Base-by-base conservation (phyloP, 2,888 invertebrate genomes). In the Exephanes ischioxanthus region DNA sequence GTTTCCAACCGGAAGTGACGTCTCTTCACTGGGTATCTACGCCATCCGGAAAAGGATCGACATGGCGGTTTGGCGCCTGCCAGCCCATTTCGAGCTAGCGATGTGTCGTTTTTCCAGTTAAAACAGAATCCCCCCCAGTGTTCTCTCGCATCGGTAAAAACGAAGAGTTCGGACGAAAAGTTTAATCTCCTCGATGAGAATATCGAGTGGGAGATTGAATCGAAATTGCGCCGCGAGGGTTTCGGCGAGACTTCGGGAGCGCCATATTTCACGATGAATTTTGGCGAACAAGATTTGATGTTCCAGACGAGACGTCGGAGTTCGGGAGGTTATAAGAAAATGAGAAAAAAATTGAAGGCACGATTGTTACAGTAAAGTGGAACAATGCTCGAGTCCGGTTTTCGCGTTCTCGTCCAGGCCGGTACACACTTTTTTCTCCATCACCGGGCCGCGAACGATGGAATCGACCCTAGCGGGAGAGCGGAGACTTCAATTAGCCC, bases 401-500 rank as follows among this genome's bases (percentile, higher is more conserved):
- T 79, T 75, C 26, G 7, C 16, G 37, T 68, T 81, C 80, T 61
- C 61, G 53, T 51, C 63, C 53, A 41, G 16, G 26, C 14, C 55
- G 63, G 67, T 61, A 53, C 71, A 48, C 58, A 37, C 73, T 75
- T 22, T 70, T 51, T 79, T 70, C 45, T 16, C 37, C 33, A 37
- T 63, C 73, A 41, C 5, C 68, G 51, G 26, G 48, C 51, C 16
- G 75, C 70, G 55, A 70, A 55, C 58, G 26, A 9, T 41, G 67
- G 51, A 51, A 73, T 48, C 61, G 51, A 75, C 79, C 11, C 19
- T 45, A 83, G 70, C 75, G 63, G 70, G 66, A 79, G 73, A 79
- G 53, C 79, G 61, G 70, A 78, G 79, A 79, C 79, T 79, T 79
- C 70, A 83, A 83, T 83, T 79, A 75, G 75, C 70, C 53, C 63